Evolutionary conservation across 2,888 invertebrate species (phyloP).

Genomic region (Theretra japonica): DNA sequence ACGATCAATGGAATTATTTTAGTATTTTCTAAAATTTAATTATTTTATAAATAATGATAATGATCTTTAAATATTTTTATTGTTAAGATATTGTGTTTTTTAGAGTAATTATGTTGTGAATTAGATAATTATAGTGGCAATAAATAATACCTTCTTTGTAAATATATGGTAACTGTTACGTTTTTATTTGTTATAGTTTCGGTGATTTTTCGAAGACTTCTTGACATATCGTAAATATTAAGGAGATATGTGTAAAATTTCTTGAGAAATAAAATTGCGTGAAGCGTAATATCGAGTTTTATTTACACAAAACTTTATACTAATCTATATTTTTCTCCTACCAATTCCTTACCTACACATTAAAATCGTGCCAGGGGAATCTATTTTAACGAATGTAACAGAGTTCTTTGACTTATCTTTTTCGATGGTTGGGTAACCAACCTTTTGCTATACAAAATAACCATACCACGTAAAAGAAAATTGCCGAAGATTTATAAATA

Average conservation of each 20-base stretch:
- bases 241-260: conserved; percentile 74
- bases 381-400: no score
- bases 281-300: conserved; percentile 59
- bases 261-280: conserved; percentile 78
- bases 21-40: neutral
- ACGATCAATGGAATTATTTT: conserved; percentile 3
- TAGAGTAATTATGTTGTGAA: conserved; percentile 16
- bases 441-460: no score
- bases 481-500: no score
- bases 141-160: conserved; percentile 30
- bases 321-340: neutral
- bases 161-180: conserved; percentile 32
- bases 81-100: neutral
- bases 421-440: no score
- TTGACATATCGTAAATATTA: conserved; percentile 80
- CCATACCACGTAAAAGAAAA: no score
- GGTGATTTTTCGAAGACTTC: conserved; percentile 78
- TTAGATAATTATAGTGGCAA: conserved; percentile 3
- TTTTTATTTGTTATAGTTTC: conserved; percentile 52
- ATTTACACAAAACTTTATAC: conserved; percentile 19
- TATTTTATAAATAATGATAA: neutral
- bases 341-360: no score
- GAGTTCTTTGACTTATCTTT: no score
- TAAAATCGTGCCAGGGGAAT: no score
- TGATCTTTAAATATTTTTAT: neutral